These are phyloP conservation scores for Synanceia verrucosa DNA, from an alignment of 2,797 vertebrate genomes.

Conservation along the genomic window DNA sequence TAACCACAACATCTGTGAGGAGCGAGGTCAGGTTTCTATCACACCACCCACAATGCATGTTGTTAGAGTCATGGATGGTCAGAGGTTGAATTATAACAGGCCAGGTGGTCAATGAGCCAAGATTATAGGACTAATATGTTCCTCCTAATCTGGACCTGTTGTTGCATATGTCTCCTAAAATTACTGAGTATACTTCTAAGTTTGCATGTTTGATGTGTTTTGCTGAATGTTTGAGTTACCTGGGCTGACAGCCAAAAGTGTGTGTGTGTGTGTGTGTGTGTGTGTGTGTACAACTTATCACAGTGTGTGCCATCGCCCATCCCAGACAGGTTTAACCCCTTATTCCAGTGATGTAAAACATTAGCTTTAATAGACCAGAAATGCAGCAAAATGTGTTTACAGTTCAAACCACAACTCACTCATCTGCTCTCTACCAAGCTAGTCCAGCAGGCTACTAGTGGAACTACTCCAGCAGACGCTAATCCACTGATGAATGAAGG, in stretches of 20 bases:
- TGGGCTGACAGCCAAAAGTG: constrained; percentile 20
- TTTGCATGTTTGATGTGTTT: constrained; percentile 19
- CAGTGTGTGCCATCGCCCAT: constrained; percentile 22
- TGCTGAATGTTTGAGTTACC: constrained; percentile 11
- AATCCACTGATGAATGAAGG: constrained; percentile 5
- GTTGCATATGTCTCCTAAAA: neutral
- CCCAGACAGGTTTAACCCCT: neutral
- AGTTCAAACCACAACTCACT: constrained; percentile 7
- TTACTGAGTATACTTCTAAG: constrained; percentile 1
- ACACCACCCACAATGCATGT: constrained; percentile 54
- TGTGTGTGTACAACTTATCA: neutral
- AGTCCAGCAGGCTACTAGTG: constrained; percentile 15
- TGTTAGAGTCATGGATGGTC: constrained; percentile 5
- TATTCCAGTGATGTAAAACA: constrained; percentile 23
- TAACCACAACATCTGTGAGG: constrained; percentile 65
- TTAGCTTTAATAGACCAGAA: constrained; percentile 3
- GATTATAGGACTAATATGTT: constrained; percentile 6
- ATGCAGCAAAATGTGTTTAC: constrained; percentile 19
- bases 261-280: neutral
- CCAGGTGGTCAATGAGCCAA: neutral
- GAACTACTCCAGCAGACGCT: neutral
- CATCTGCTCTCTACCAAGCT: neutral
- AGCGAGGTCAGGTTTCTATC: constrained; percentile 51
- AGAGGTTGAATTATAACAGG: constrained; percentile 20
- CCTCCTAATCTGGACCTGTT: neutral